Conservation (phyloP, 1,140 invertebrate species). For the Neelides sp. region DNA sequence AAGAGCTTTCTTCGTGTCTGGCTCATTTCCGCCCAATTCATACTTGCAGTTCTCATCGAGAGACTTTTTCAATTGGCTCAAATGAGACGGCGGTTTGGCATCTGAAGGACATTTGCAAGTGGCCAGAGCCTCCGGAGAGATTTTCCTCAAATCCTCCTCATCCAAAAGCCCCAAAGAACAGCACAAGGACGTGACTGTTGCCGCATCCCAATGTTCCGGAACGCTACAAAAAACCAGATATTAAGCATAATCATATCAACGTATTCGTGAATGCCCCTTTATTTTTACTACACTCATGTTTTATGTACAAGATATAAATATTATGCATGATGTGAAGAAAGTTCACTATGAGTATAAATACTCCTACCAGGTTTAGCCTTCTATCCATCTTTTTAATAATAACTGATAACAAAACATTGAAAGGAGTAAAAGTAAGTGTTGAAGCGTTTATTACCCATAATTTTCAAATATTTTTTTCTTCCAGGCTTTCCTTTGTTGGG, state of each 20-base stretch:
- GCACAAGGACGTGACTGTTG: conserved; percentile 21
- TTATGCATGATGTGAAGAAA: too few species aligned
- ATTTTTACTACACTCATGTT: too few species aligned
- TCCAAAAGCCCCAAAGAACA: conserved; percentile 22
- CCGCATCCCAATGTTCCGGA: conserved; percentile 17
- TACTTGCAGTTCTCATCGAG: conserved; percentile 22
- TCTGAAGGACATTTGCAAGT: conserved; percentile 25
- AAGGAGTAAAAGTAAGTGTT: too few species aligned
- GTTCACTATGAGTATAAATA: too few species aligned
- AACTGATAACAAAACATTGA: too few species aligned
- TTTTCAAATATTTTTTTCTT: conserved; percentile 19
- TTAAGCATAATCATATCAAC: background rate
- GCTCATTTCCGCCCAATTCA: conserved; percentile 5
- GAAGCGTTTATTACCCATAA: conserved; percentile 24
- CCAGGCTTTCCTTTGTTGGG: conserved; percentile 24
- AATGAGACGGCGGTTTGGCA: conserved; percentile 21
- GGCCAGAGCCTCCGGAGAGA: conserved; percentile 14
- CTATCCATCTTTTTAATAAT: too few species aligned
- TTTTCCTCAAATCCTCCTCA: conserved; percentile 15
- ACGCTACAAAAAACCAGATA: conserved; percentile 1
- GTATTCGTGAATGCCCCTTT: too few species aligned
- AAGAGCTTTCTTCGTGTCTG: background rate
- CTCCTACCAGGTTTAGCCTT: too few species aligned
- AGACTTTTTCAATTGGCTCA: conserved; percentile 23
- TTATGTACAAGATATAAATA: too few species aligned